These are phyloP conservation scores for Dromaius novaehollandiae DNA, from an alignment of 2,113 vertebrate species.

Conservation along the genomic window DNA sequence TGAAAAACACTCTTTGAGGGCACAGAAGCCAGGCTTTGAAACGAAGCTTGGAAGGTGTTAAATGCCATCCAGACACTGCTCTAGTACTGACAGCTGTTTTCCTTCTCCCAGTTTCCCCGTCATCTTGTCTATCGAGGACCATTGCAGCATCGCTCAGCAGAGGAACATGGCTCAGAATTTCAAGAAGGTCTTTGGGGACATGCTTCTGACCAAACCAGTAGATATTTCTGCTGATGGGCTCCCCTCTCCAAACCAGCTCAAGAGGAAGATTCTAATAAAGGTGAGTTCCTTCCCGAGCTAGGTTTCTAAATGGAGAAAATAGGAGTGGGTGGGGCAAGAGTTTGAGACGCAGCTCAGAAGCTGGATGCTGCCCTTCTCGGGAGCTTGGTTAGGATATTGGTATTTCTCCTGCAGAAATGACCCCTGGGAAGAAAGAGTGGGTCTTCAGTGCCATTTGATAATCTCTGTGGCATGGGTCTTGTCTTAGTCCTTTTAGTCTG, in stretches of 20 bases:
- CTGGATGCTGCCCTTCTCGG: background rate
- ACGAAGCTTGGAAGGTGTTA: background rate
- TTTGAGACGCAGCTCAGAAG: background rate
- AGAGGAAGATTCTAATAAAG: slow-evolving; percentile 98
- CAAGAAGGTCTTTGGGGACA: slow-evolving; percentile 96
- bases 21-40: background rate
- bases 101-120: slow-evolving; percentile 84
- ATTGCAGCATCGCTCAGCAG: slow-evolving; percentile 98
- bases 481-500: background rate
- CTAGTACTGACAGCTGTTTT: background rate
- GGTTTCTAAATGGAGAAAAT: background rate
- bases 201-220: slow-evolving; percentile 94
- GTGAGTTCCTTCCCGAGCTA: slow-evolving; percentile 58
- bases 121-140: slow-evolving; percentile 97
- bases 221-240: slow-evolving; percentile 93
- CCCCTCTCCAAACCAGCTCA: slow-evolving; percentile 95
- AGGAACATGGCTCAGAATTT: slow-evolving; percentile 95
- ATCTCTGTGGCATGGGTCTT: background rate
- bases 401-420: background rate
- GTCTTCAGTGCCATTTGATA: background rate
- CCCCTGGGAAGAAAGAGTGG: background rate
- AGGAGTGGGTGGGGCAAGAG: background rate
- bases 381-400: background rate
- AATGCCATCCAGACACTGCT: accelerated
- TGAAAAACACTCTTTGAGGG: background rate